Base-by-base conservation (phyloP, 2,888 invertebrate species). In the Caenorhabditis japonica region DNA sequence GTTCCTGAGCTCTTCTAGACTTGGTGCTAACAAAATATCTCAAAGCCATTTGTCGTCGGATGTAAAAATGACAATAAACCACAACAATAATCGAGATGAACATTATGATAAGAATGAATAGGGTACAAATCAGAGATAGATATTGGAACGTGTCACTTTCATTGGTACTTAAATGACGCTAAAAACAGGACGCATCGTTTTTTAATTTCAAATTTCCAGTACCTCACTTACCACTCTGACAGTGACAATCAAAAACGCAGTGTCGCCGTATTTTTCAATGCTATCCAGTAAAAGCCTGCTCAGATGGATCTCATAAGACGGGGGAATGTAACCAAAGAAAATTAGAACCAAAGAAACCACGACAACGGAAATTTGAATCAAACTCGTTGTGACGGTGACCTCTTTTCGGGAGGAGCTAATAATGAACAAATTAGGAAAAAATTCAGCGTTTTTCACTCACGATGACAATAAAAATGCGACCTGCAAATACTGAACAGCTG, bases 401-500 rank as follows among this genome's bases (percentile, higher is more conserved):
- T 53, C 62, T 33, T 62, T 62, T 27, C 39, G 44, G 1, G 51
- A 41, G n/a, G 41, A 41, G 30, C 60, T 60, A 51, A n/a, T 47
- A 44, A 1, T n/a, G 2, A 2, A 44, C 15, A 44, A 10, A 7
- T 30, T 30, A 13, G 36, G 19, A 3, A 1, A n/a, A 17, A 2
- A 1, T 5, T 13, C n/a, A 34, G 21, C 21, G 3, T 5, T 15
- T 25, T 2, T 34, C 23, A 61, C 60, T 61, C 15, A 71, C 61
- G 36, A 25, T n/a, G 49, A 58, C 8, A 71, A 36, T 8, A 71
- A 21, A 38, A 38, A 27, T 1, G 56, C 44, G 3, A 62, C 62
- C 62, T 71, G 70, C 0, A 71, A 15, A 33, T 58, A 61, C 39
- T 71, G 70, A 13, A 62, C 58, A 4, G 70, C 51, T 13, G 70